These are phyloP conservation scores for Micrastur ruficollis DNA, from an alignment of 2,797 vertebrate species.

Conservation along the genomic window DNA sequence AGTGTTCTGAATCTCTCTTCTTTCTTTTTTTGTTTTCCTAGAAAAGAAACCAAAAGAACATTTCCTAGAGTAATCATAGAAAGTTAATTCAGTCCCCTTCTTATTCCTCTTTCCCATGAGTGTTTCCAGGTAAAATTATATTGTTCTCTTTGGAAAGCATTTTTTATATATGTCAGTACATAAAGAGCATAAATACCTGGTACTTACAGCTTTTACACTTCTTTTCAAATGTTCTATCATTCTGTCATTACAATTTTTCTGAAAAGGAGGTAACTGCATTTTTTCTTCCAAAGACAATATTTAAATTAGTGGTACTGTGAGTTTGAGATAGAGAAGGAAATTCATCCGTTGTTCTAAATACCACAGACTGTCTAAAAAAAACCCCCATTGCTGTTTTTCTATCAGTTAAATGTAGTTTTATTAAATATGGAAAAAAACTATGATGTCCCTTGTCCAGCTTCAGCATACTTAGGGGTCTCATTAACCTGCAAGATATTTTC, in stretches of 20 bases:
- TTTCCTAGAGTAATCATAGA: not conserved
- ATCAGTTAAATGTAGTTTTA: not conserved
- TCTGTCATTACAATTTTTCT: not conserved
- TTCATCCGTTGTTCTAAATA: not conserved
- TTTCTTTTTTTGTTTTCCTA: too few relatives aligned
- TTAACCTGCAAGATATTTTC: slow-evolving; percentile 23
- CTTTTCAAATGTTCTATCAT: not conserved
- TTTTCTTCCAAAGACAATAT: not conserved
- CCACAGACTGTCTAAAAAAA: not conserved
- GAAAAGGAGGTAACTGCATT: not conserved
- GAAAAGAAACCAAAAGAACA: not conserved
- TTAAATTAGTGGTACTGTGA: not conserved
- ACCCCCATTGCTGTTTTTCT: not conserved
- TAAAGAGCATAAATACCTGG: not conserved
- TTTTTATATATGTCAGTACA: not conserved
- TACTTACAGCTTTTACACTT: not conserved
- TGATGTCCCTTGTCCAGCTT: not conserved
- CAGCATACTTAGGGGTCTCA: not conserved
- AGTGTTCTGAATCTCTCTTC: not conserved
- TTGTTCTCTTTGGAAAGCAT: not conserved
- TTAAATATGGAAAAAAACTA: not conserved
- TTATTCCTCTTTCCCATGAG: not conserved
- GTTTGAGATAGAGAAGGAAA: not conserved
- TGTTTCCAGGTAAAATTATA: not conserved
- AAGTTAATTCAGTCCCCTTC: not conserved